Conservation (phyloP, 2,888 invertebrate species). For the Ennomos erosarius region DNA sequence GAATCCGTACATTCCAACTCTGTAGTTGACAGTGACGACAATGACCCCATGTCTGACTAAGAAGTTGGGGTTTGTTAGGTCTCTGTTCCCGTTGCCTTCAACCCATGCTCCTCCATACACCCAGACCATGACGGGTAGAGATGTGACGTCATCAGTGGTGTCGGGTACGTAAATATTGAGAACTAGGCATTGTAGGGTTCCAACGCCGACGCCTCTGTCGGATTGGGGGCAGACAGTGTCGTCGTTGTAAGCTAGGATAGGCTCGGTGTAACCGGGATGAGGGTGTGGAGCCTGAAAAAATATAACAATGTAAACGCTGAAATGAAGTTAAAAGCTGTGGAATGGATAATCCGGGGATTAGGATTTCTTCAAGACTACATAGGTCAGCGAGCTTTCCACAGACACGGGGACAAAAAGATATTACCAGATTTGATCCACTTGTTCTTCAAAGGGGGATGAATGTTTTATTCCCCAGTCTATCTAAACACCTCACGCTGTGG, state of each 20-base stretch:
- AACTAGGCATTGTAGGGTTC: constrained; percentile 9
- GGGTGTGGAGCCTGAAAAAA: constrained; percentile 6
- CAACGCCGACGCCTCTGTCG: neutral
- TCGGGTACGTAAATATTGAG: constrained; percentile 15
- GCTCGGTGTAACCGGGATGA: constrained; percentile 9
- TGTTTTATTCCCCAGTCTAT: too few relatives aligned
- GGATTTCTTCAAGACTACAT: too few relatives aligned
- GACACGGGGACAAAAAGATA: too few relatives aligned
- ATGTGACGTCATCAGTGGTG: neutral
- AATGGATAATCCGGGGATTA: too few relatives aligned
- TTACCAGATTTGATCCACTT: too few relatives aligned
- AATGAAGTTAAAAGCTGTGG: too few relatives aligned
- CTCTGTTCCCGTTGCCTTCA: neutral
- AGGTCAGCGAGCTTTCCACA: too few relatives aligned
- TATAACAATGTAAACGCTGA: too few relatives aligned
- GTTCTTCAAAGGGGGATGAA: too few relatives aligned
- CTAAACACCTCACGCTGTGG: too few relatives aligned
- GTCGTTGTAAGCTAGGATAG: constrained; percentile 8
- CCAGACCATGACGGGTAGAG: constrained; percentile 18
- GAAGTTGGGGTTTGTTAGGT: neutral
- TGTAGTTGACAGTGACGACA: constrained; percentile 46
- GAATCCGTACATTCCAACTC: constrained; percentile 51
- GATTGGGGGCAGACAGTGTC: constrained; percentile 13
- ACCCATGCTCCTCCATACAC: constrained; percentile 13
- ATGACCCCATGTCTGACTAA: constrained; percentile 46